Conservation (phyloP, 2,113 vertebrate genomes). For the Arizona elegans region DNA sequence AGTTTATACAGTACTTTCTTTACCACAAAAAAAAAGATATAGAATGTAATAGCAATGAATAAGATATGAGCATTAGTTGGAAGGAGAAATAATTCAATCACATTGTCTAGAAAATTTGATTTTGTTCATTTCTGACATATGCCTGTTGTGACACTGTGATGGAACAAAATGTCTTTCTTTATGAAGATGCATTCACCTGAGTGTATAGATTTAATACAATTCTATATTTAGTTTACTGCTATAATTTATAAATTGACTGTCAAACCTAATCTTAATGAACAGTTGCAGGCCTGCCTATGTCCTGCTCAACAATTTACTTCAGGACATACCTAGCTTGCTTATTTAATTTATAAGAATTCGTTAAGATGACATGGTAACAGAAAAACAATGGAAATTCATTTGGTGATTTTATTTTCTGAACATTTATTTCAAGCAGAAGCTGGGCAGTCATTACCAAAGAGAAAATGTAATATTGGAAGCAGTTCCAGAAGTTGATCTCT, state of each 20-base stretch:
- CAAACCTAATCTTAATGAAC: background rate
- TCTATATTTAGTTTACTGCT: background rate
- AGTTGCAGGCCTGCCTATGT: background rate
- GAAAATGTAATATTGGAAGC: background rate
- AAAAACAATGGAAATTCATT: background rate
- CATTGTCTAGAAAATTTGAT: background rate
- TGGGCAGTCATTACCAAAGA: background rate
- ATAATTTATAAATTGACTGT: background rate
- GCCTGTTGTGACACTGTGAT: background rate
- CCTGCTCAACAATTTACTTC: background rate
- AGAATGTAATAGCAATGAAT: background rate
- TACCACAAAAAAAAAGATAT: background rate
- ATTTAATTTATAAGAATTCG: background rate
- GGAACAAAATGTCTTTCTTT: background rate
- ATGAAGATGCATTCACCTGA: background rate
- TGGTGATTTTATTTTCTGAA: background rate
- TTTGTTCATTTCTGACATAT: background rate
- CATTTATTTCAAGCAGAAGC: background rate
- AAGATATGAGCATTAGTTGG: background rate
- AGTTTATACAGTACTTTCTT: background rate
- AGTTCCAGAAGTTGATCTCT: background rate
- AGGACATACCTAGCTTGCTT: background rate
- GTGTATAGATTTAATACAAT: background rate
- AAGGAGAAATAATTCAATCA: background rate
- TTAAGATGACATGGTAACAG: background rate